Conservation (phyloP, 2,888 invertebrate species). For the Neoaliturus tenellus region DNA sequence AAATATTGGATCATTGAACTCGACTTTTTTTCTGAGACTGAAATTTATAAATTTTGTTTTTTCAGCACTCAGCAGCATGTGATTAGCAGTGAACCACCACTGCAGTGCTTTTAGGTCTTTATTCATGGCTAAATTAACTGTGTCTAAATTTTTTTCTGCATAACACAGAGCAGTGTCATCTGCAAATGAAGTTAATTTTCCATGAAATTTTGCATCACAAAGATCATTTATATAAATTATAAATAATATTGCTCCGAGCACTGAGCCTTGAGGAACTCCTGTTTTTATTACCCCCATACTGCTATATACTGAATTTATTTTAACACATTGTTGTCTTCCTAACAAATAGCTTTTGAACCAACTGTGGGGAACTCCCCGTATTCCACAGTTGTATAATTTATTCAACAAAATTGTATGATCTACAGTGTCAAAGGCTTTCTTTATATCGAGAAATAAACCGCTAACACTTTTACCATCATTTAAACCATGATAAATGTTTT, state of each 20-base stretch:
- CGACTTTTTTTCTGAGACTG: neutral
- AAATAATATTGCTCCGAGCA: conserved; percentile 58
- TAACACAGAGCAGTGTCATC: conserved; percentile 49
- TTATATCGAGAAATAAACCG: conserved; percentile 47
- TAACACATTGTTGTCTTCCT: conserved; percentile 58
- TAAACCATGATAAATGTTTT: neutral
- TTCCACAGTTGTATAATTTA: conserved; percentile 48
- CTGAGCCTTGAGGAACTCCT: conserved; percentile 61
- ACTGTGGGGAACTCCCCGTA: conserved; percentile 54
- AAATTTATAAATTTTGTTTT: conserved; percentile 27
- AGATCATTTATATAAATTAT: conserved; percentile 62
- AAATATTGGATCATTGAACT: neutral
- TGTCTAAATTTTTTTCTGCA: neutral
- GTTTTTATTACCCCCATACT: conserved; percentile 14
- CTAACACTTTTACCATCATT: conserved; percentile 8
- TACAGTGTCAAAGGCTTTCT: conserved; percentile 53
- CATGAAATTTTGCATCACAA: conserved; percentile 52
- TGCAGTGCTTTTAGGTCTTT: neutral
- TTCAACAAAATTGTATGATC: conserved; percentile 25
- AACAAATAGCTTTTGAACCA: conserved; percentile 58
- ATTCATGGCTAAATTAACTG: neutral
- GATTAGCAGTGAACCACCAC: conserved; percentile 38
- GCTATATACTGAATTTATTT: conserved; percentile 42
- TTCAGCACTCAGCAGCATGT: conserved; percentile 18
- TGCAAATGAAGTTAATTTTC: conserved; percentile 52